Evolutionary conservation across 1,140 invertebrate genomes (phyloP), one percentile per base, ranked within the genome.

Genomic region (Kradibia gibbosae): DNA sequence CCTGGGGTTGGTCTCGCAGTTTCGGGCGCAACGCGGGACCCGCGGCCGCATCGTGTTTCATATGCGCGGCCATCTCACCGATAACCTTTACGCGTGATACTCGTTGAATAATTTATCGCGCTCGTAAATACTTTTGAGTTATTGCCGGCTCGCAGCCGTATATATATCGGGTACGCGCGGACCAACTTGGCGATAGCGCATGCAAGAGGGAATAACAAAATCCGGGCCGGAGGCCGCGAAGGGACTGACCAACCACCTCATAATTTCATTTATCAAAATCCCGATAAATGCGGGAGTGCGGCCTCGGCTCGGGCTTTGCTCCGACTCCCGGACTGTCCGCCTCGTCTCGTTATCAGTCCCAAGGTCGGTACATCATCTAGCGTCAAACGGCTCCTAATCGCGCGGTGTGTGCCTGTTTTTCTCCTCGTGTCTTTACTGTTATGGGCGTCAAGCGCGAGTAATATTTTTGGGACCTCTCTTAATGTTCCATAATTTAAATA

Each of bases 101-200:
- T 83, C 81, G 80, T 36, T 85, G 75, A 85, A 78, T 78, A 78
- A 87, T 87, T 87, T 87, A 87, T 87, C 84, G 85, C 48, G 80
- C 85, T 87, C 86, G 86, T 87, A 87, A 87, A 87, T 78, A 82
- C 85, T 87, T 87, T 87, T 86, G 85, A 87, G 84, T 85, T 87
- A 87, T 86, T 83, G 82, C 84, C 85, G 82, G 80, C 83, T 20
- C 36, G 22, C 39, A 71, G 42, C 55, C 78, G 71, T 78, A 78
- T 81, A 83, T 71, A 83, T 60, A 77, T 53, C 31, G 83, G 76
- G 79, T 83, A n/a, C n/a, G 25, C 42, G 42, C 25, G 70, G 10
- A 11, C 62, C 62, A n/a, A n/a, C 25, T 83, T 78, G 80, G 81
- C 62, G 76, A 67, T 53, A 70, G 74, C 74, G 55, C 55, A 17